phyloP scores from a whole-genome alignment of 30 jellyfish, hydroid and myxozoan genomes.

The Cassiopea andromeda region DNA sequence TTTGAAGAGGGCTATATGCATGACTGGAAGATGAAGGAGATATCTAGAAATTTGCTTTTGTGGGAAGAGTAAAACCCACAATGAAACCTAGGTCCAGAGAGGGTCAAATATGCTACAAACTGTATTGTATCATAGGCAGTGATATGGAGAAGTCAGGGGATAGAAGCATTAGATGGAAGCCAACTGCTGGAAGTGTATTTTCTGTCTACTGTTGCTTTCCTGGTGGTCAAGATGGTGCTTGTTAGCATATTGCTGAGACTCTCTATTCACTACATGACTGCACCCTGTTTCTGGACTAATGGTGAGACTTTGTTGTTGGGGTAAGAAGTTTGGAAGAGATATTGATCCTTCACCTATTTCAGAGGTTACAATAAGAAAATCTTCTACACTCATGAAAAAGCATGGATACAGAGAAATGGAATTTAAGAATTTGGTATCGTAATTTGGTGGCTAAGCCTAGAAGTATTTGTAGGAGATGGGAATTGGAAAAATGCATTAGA shows the following conservation, averaged over 20 bases:
- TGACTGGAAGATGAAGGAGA: slow-evolving; percentile 34
- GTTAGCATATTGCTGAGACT: slow-evolving; percentile 8
- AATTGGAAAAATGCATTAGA: neutral
- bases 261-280: slow-evolving; percentile 20
- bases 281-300: slow-evolving; percentile 17
- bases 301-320: slow-evolving; percentile 1
- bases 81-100: slow-evolving; percentile 16
- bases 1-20: slow-evolving; percentile 23
- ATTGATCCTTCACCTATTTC: slow-evolving; percentile 15
- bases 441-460: neutral
- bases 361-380: slow-evolving; percentile 2
- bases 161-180: slow-evolving; percentile 20
- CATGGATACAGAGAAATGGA: slow-evolving; percentile 19
- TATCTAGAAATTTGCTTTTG: slow-evolving; percentile 19
- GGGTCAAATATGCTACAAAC: slow-evolving; percentile 24
- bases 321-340: slow-evolving; percentile 3
- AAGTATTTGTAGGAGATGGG: neutral
- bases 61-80: slow-evolving; percentile 31
- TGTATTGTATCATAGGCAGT: slow-evolving; percentile 25
- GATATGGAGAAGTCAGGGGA: slow-evolving; percentile 12
- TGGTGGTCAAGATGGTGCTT: slow-evolving; percentile 48
- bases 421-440: neutral
- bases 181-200: slow-evolving; percentile 53
- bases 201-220: slow-evolving; percentile 43
- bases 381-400: neutral